Conservation (phyloP, 2,113 vertebrate species). For the Agelaius tricolor region DNA sequence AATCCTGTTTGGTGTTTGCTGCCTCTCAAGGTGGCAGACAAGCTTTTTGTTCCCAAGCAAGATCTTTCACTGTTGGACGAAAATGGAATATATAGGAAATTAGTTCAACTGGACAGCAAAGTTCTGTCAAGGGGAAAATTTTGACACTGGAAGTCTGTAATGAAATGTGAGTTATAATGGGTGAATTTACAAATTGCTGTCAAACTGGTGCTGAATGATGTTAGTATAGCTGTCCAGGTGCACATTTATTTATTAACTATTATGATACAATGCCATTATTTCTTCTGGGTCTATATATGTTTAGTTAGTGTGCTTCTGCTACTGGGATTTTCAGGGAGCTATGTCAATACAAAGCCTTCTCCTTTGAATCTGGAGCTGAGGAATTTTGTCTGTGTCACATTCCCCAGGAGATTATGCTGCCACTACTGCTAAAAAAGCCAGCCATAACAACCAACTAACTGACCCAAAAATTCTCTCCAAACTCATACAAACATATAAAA, state of each 20-base stretch:
- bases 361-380: neutral
- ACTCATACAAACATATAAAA: neutral
- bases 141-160: neutral
- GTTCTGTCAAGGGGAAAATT: constrained; percentile 19
- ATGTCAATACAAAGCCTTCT: neutral
- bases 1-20: neutral
- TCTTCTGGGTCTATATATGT: neutral
- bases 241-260: constrained; percentile 23
- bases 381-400: neutral
- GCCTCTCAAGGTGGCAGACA: neutral
- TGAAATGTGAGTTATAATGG: neutral
- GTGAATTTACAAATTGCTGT: constrained; percentile 50
- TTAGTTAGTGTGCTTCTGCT: neutral
- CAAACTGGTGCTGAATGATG: neutral
- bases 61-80: neutral
- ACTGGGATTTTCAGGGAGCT: neutral
- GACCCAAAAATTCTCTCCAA: neutral
- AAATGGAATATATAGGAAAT: neutral
- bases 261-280: neutral
- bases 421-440: neutral
- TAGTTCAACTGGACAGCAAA: neutral
- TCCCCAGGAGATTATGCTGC: neutral
- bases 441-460: neutral
- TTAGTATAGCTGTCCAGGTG: neutral
- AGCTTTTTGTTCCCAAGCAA: neutral